These are phyloP conservation scores for Tipula vernalis DNA, from an alignment of 2,888 invertebrate genomes.

Conservation along the genomic window DNA sequence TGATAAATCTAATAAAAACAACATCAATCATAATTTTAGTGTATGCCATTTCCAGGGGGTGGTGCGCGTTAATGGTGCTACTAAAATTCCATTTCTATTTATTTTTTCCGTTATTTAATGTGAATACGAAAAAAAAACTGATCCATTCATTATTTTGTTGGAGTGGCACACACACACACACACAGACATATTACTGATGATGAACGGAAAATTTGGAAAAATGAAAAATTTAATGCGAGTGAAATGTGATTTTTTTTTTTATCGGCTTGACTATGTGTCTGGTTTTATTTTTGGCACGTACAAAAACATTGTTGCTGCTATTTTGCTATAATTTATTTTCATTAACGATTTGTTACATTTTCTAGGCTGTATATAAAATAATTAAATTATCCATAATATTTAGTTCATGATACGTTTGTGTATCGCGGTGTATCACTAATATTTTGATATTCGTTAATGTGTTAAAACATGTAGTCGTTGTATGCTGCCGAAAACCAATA, in stretches of 20 bases:
- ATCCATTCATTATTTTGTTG: neutral
- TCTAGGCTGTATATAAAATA: neutral
- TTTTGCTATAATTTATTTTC: neutral
- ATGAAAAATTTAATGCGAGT: neutral
- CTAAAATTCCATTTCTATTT: neutral
- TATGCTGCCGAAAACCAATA: neutral
- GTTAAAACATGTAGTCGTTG: neutral
- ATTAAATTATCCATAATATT: neutral
- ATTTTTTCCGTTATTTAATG: neutral
- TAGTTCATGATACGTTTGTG: neutral
- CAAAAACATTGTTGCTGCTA: neutral
- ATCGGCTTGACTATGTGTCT: neutral
- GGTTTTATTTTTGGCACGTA: neutral
- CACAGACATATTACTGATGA: neutral
- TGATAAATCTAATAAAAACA: neutral
- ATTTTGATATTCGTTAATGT: neutral
- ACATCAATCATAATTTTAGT: neutral
- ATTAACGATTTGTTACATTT: neutral
- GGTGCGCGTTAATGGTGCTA: neutral
- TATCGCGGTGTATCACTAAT: neutral
- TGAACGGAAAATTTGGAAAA: neutral
- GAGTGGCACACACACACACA: neutral
- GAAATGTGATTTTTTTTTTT: neutral
- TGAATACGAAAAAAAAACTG: neutral
- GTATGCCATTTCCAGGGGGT: neutral